phyloP scores from a whole-genome alignment of 2,113 vertebrate species.

The Barnardius zonarius region DNA sequence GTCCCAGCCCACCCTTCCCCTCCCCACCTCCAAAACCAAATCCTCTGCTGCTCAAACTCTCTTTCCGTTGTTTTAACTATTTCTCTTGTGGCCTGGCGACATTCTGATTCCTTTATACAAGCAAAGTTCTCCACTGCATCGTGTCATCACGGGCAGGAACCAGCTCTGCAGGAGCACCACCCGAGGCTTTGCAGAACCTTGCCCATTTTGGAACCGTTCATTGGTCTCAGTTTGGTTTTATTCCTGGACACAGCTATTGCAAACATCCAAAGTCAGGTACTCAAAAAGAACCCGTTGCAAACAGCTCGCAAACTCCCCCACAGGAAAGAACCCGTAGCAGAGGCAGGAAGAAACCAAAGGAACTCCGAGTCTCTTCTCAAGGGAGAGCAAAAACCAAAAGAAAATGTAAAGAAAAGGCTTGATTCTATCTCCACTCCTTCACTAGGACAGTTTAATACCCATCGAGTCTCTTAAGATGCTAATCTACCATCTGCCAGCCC shows the following conservation, averaged over 20 bases:
- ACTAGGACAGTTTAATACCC: slow-evolving; percentile 28
- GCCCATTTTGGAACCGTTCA: not conserved
- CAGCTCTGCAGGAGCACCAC: not conserved
- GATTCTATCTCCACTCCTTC: slow-evolving; percentile 24
- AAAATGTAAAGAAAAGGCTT: not conserved
- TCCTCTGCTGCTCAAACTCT: slow-evolving; percentile 20
- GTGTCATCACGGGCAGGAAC: not conserved
- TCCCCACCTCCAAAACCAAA: not conserved
- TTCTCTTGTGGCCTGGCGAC: slow-evolving; percentile 1
- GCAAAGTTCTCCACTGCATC: not conserved
- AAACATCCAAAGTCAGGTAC: not conserved
- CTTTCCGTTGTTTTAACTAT: not conserved
- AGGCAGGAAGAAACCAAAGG: not conserved
- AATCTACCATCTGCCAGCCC: slow-evolving; percentile 48
- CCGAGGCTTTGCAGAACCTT: not conserved
- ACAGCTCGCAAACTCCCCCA: not conserved
- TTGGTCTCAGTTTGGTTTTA: slow-evolving; percentile 28
- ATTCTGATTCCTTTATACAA: not conserved
- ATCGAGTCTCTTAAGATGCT: slow-evolving; percentile 28
- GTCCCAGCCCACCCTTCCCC: not conserved
- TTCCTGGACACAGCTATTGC: not conserved
- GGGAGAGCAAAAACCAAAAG: not conserved
- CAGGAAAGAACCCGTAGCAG: not conserved
- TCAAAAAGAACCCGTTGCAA: not conserved
- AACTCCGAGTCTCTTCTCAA: not conserved